Percentiles rank a stretch among this genome's conserved stretches.
Evolutionary conservation across 2,113 vertebrate genomes (phyloP).

Genomic region (Emberiza fucata): DNA sequence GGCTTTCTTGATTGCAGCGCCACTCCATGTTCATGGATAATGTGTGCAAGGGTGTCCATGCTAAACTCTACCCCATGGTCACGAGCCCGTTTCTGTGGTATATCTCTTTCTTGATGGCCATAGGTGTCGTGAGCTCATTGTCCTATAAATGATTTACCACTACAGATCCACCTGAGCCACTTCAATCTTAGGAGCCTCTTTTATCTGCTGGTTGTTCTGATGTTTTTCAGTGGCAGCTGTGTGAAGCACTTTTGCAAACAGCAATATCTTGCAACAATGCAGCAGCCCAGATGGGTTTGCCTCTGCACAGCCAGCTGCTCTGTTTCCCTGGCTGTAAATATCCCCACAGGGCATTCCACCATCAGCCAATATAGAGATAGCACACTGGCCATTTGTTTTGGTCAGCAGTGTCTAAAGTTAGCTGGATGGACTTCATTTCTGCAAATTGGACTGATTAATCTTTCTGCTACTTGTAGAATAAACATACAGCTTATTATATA

Average conservation of each 20-base stretch:
- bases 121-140: too few relatives aligned
- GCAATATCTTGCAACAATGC: not conserved
- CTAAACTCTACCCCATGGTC: rapidly evolving
- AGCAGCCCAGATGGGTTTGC: not conserved
- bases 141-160: not conserved
- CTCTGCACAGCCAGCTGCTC: not conserved
- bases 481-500: not conserved
- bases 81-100: rapidly evolving
- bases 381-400: not conserved
- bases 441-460: not conserved
- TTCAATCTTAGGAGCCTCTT: not conserved
- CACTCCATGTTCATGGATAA: not conserved
- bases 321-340: not conserved
- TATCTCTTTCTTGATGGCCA: not conserved
- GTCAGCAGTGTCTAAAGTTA: not conserved
- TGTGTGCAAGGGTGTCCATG: not conserved
- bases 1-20: not conserved
- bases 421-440: not conserved
- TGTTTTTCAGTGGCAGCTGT: not conserved
- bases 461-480: not conserved
- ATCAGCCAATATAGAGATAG: not conserved
- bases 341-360: not conserved
- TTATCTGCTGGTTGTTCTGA: not conserved
- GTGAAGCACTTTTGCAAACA: not conserved
- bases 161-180: not conserved